Conservation (phyloP, 1,140 invertebrate species). For the Lordiphosa collinella region DNA sequence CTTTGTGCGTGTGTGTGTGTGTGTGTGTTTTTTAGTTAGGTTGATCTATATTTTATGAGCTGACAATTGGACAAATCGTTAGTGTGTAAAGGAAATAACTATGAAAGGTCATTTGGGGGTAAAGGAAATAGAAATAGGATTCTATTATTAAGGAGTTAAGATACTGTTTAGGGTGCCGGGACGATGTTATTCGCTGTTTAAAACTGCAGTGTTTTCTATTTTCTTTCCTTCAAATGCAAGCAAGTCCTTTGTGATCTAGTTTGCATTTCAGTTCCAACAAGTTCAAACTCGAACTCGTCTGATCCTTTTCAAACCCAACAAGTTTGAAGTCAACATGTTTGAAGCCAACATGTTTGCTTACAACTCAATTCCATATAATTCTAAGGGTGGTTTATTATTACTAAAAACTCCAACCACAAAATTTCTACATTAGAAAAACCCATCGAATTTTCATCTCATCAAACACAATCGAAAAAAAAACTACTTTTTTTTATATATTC, state of each 20-base stretch:
- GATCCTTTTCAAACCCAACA: slow-evolving; percentile 10
- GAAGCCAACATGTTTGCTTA: slow-evolving; percentile 26
- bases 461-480: slow-evolving; percentile 24
- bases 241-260: too few relatives aligned
- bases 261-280: not conserved
- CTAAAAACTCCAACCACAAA: slow-evolving; percentile 33
- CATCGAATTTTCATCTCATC: slow-evolving; percentile 2
- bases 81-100: slow-evolving; percentile 17
- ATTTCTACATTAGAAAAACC: slow-evolving; percentile 12
- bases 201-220: too few relatives aligned
- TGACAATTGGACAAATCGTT: slow-evolving; percentile 71
- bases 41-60: slow-evolving; percentile 71
- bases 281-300: slow-evolving; percentile 4
- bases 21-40: slow-evolving; percentile 19
- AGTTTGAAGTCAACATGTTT: not conserved
- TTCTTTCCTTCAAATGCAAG: too few relatives aligned
- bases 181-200: too few relatives aligned
- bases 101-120: not conserved
- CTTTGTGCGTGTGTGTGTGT: not conserved
- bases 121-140: not conserved
- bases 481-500: slow-evolving; percentile 26
- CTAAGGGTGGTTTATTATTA: slow-evolving; percentile 36
- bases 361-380: not conserved
- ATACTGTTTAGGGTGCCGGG: too few relatives aligned
- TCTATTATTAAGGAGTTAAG: slow-evolving; percentile 1